Evolutionary conservation across 2,113 vertebrate species (phyloP), one percentile per base, ranked within the genome.

Genomic region (Alosa alosa): DNA sequence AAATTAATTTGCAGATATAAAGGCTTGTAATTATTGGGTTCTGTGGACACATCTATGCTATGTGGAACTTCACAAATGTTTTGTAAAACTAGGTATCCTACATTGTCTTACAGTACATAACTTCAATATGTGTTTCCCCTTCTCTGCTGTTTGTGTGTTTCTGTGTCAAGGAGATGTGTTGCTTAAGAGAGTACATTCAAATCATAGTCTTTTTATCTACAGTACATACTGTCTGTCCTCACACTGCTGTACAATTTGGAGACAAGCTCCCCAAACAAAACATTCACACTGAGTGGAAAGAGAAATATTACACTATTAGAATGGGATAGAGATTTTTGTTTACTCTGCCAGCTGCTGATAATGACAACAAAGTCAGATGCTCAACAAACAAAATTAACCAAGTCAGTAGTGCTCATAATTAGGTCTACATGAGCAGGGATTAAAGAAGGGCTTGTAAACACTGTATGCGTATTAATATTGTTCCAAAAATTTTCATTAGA

Each of bases 361-460:
- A 78, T 78, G 72, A 78, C 72, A 78, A 78, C 72, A 78, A 78
- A 78, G 4, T 78, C 72, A 78, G 64, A 15, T 15, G 17, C 50
- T 52, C 50, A 52, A 52, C 50, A 52, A 15, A 15, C 50, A 15
- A 52, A 52, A 2, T 44, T 10, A 49, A 49, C 47, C 11, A 49
- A 49, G 47, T 44, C 41, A 44, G 41, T 44, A 44, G 41, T 44
- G 41, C 41, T 44, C 41, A 3, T 44, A 44, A 44, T 44, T 44
- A 44, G 41, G 41, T 44, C 41, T 68, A 72, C n/a, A 72, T 31
- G 64, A 31, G 25, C 13, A 64, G 20, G 60, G n/a, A 20, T 64
- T 64, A 25, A 9, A 20, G 0, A n/a, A 64, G 5, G 20, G 60
- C n/a, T 49, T 49, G 47, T 11, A 47, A 47, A 6, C 1, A 46